These are phyloP conservation scores for Drosophila emarginata DNA, from an alignment of 2,888 invertebrate genomes.

Conservation along the genomic window DNA sequence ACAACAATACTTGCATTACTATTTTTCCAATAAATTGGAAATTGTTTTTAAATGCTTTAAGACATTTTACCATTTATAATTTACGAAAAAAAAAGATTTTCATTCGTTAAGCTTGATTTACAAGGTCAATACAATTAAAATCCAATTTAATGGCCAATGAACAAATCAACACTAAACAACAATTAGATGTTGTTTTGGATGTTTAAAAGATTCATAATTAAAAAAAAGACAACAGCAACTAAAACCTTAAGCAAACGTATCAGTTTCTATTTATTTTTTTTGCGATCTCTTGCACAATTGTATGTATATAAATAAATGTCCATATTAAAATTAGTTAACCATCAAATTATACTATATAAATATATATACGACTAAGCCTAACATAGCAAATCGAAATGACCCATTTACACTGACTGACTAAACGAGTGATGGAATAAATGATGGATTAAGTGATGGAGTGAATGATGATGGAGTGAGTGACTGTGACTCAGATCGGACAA, in stretches of 20 bases:
- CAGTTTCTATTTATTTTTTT: slow-evolving; percentile 5
- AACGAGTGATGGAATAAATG: slow-evolving; percentile 34
- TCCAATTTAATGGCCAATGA: slow-evolving; percentile 61
- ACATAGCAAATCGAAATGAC: slow-evolving; percentile 53
- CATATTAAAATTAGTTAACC: slow-evolving; percentile 55
- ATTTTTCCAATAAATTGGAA: background rate
- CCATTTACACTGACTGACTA: slow-evolving; percentile 56
- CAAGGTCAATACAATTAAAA: slow-evolving; percentile 66
- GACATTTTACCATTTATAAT: background rate
- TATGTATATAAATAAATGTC: slow-evolving; percentile 8
- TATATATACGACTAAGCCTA: background rate
- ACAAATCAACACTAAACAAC: slow-evolving; percentile 27
- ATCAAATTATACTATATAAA: slow-evolving; percentile 22
- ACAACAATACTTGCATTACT: too few species aligned
- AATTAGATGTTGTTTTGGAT: background rate
- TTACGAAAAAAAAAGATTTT: background rate
- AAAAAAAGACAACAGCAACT: slow-evolving; percentile 16
- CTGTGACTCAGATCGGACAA: slow-evolving; percentile 18
- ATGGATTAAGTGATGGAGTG: slow-evolving; percentile 37
- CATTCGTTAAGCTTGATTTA: slow-evolving; percentile 10
- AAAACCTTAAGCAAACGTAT: background rate
- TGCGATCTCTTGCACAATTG: slow-evolving; percentile 55
- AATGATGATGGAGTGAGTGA: slow-evolving; percentile 47
- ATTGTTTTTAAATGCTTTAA: background rate
- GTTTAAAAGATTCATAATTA: slow-evolving; percentile 15